phyloP scores from a whole-genome alignment of 2,888 invertebrate genomes.

The Mythimna ferrago region DNA sequence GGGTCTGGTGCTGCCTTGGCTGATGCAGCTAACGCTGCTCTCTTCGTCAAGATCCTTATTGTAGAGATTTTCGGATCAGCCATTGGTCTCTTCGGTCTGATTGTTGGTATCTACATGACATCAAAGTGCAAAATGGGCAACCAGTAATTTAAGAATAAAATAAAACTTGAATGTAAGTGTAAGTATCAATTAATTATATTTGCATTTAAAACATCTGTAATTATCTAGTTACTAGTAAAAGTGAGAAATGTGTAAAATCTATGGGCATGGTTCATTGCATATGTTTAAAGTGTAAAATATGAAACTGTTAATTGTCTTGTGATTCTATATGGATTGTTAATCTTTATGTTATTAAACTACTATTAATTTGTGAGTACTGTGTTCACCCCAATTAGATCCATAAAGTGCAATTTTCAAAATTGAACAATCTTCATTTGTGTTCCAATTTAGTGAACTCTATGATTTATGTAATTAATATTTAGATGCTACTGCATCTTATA shows the following conservation, averaged over 20 bases:
- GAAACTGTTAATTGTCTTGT: not conserved
- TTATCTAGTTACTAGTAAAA: constrained; percentile 9
- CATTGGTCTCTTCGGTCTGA: constrained; percentile 99
- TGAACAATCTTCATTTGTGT: not conserved
- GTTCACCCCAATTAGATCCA: not conserved
- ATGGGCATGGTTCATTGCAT: constrained; percentile 1
- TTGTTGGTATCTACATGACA: constrained; percentile 99
- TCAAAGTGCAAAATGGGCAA: constrained; percentile 95
- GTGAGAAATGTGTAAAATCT: constrained; percentile 22
- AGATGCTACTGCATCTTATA: constrained; percentile 1
- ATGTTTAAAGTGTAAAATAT: constrained; percentile 12
- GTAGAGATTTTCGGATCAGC: constrained; percentile 99
- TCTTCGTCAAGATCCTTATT: constrained; percentile 99
- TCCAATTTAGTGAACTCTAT: not conserved
- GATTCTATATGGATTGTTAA: constrained; percentile 7
- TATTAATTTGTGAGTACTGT: constrained; percentile 3
- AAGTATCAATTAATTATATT: constrained; percentile 73
- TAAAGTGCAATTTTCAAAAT: constrained; percentile 13
- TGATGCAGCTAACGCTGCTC: constrained; percentile 98
- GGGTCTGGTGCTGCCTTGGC: constrained; percentile 99
- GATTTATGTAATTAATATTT: not conserved
- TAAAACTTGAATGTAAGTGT: constrained; percentile 84
- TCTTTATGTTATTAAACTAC: constrained; percentile 8
- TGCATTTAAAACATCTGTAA: constrained; percentile 50
- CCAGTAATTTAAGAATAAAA: constrained; percentile 85